A percentile compares a stretch with the other conserved stretches of the same genome.
phyloP scores from a whole-genome alignment of 23 tunicate genomes.

The Diplosoma virens region DNA sequence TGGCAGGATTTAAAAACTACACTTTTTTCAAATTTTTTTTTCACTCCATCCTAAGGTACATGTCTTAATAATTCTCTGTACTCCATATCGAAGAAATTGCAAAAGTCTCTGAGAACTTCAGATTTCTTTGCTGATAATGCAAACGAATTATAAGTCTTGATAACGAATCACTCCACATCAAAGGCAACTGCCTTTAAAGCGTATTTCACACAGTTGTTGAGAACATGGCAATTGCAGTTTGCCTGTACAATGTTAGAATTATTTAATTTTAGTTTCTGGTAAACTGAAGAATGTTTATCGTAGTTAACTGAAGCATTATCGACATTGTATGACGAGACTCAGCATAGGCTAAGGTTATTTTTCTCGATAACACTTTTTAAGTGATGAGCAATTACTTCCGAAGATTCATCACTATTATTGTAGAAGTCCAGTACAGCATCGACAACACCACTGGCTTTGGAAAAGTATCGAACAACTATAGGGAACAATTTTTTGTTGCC shows the following conservation, averaged over 20 bases:
- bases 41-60: no score
- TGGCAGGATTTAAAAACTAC: no score
- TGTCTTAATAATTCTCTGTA: neutral
- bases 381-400: neutral
- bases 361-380: conserved; percentile 1
- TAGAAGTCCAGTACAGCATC: no score
- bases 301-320: conserved; percentile 5
- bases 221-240: conserved; percentile 11
- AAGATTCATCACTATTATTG: no score
- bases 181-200: neutral
- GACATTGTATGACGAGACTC: conserved; percentile 2
- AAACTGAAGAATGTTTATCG: conserved; percentile 1
- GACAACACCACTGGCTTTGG: no score
- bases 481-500: no score
- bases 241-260: neutral
- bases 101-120: conserved; percentile 5
- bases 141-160: conserved; percentile 3
- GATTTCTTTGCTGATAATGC: neutral
- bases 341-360: conserved; percentile 8
- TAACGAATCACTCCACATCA: conserved; percentile 1
- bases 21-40: no score
- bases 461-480: no score
- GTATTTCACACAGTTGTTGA: conserved; percentile 13
- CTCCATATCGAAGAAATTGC: conserved; percentile 10
- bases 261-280: conserved; percentile 13